Evolutionary conservation across 1,140 invertebrate genomes (phyloP).

Genomic region (Drosophila azteca): DNA sequence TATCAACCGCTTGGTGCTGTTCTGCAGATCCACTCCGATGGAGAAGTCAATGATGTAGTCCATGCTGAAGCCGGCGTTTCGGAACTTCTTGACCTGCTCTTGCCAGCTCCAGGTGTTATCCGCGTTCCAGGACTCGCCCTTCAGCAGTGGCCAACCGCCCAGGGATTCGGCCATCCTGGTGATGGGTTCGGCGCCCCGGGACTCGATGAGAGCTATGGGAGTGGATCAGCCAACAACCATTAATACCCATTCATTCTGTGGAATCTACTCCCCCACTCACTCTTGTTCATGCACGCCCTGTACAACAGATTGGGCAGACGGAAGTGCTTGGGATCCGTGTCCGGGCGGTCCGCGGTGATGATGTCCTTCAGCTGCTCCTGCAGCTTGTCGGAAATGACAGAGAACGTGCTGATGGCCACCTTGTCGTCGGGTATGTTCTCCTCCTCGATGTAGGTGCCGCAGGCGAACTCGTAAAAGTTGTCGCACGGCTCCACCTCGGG

Average conservation of each 20-base stretch:
- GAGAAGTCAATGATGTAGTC: constrained; percentile 97
- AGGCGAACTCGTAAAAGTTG: constrained; percentile 94
- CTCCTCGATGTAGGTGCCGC: constrained; percentile 89
- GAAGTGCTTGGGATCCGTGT: constrained; percentile 89
- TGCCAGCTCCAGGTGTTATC: constrained; percentile 90
- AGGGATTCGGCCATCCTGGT: constrained; percentile 89
- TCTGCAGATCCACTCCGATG: constrained; percentile 95
- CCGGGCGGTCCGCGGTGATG: constrained; percentile 88
- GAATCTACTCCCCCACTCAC: constrained; percentile 85
- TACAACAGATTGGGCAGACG: constrained; percentile 91
- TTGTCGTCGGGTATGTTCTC: constrained; percentile 92
- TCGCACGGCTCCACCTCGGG: constrained; percentile 92
- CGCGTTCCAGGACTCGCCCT: constrained; percentile 90
- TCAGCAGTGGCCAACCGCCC: constrained; percentile 95
- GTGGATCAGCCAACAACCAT: background rate
- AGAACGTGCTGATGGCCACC: constrained; percentile 91
- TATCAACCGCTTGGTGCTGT: constrained; percentile 92
- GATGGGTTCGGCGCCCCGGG: constrained; percentile 89
- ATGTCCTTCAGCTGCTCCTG: constrained; percentile 91
- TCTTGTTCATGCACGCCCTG: constrained; percentile 93
- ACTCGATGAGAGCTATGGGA: constrained; percentile 88
- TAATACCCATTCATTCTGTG: background rate
- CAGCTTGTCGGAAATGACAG: constrained; percentile 90
- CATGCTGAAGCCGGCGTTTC: constrained; percentile 91
- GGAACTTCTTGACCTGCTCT: constrained; percentile 91